These are phyloP conservation scores for Marasmarcha lunaedactyla DNA, from an alignment of 2,888 invertebrate genomes.

Conservation along the genomic window DNA sequence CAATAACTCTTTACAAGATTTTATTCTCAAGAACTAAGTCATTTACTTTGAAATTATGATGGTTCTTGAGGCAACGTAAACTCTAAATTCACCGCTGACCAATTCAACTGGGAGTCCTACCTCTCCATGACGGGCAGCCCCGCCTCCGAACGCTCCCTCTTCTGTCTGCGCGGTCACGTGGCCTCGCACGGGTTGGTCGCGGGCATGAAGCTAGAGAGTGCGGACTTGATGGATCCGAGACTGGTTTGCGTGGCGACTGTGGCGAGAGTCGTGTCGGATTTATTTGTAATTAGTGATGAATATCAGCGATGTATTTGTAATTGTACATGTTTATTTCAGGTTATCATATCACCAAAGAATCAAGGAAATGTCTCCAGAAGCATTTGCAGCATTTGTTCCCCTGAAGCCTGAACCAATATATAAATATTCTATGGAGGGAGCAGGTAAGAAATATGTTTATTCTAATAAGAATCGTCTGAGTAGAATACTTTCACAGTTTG, in stretches of 20 bases:
- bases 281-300: too few species aligned
- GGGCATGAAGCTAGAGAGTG: slow-evolving; percentile 95
- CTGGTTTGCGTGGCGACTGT: slow-evolving; percentile 96
- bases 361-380: slow-evolving; percentile 90
- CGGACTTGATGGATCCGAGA: slow-evolving; percentile 97
- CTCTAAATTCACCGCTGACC: slow-evolving; percentile 33
- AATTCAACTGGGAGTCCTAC: slow-evolving; percentile 49
- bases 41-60: too few species aligned
- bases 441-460: slow-evolving; percentile 80
- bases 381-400: slow-evolving; percentile 87
- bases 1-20: too few species aligned
- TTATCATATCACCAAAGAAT: slow-evolving; percentile 95
- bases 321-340: slow-evolving; percentile 44
- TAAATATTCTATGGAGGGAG: slow-evolving; percentile 91
- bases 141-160: slow-evolving; percentile 78
- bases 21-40: too few species aligned
- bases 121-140: slow-evolving; percentile 23
- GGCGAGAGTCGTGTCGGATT: slow-evolving; percentile 87
- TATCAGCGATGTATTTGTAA: too few species aligned
- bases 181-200: slow-evolving; percentile 87
- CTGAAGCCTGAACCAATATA: slow-evolving; percentile 86
- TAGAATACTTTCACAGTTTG: too few species aligned
- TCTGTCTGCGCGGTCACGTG: slow-evolving; percentile 82
- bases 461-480: too few species aligned
- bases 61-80: too few species aligned